Base-by-base conservation (phyloP, 2,113 vertebrate genomes). In the Sarotherodon lohbergeri region DNA sequence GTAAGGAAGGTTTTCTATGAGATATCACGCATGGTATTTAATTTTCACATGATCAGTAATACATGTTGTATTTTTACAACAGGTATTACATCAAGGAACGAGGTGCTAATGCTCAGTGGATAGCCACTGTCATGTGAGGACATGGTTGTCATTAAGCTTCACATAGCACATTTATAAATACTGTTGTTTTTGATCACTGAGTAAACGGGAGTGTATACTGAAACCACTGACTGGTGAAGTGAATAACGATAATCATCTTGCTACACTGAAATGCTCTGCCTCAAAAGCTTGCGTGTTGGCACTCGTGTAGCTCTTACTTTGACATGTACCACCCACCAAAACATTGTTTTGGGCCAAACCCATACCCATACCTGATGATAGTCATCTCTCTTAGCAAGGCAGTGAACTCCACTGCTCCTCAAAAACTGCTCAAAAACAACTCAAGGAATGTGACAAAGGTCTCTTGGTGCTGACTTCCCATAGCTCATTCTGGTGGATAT, bases 1-100 rank as follows among this genome's bases (percentile, higher is more conserved):
- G 5, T 59, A 86, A 90, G 93, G 80, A 68, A 17, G n/a, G 50
- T 85, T 88, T 86, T 90, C 80, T 85, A 36, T 84, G 34, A 36
- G 61, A 66, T 7, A 36, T 66, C 17, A 86, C 6, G 41, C 90
- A 78, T 91, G 94, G 80, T 91, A 90, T 94, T 92, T 88, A 36
- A 93, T 94, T 94, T 93, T 92, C 71, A 91, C 86, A 88, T 94
- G 68, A 90, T 89, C 87, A 88, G 66, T 90, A 85, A 90, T 90
- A 86, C 81, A 88, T 90, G 92, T 83, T 80, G 59, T 54, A 43
- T 46, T 83, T 89, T 91, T 92, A 80, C 68, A 63, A 63, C 59
- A 36, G 36, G 32, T 63, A 66, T 66, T 66, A 63, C 29, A 36
- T 19, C 16, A 76, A 87, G 55, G 85, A 71, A 88, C 81, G 86